phyloP scores from a whole-genome alignment of 2,888 invertebrate species.

The Drosophila lutescens region DNA sequence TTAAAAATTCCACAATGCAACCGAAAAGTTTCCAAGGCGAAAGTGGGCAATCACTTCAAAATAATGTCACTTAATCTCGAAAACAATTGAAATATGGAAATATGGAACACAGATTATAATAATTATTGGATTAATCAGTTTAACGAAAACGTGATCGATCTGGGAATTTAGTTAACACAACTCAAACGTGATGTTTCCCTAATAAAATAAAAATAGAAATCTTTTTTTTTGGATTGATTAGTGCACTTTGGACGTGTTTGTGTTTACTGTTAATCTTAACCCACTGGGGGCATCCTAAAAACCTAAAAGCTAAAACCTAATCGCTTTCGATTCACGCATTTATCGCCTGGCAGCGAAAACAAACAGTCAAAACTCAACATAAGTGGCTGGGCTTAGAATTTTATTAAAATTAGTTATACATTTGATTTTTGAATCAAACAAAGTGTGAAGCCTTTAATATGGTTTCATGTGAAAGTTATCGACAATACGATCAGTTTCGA shows the following conservation, averaged over 20 bases:
- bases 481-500: background rate
- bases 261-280: slow-evolving; percentile 20
- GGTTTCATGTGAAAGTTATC: background rate
- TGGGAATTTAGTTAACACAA: background rate
- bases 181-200: background rate
- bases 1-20: slow-evolving; percentile 54
- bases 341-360: slow-evolving; percentile 20
- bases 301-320: background rate
- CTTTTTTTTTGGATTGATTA: background rate
- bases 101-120: background rate
- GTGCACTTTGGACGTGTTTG: slow-evolving; percentile 37
- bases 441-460: background rate
- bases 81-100: background rate
- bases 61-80: background rate
- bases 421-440: too few species aligned
- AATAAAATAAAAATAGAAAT: background rate
- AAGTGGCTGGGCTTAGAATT: too few species aligned
- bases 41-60: slow-evolving; percentile 16
- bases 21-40: slow-evolving; percentile 41
- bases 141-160: background rate
- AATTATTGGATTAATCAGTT: background rate
- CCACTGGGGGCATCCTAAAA: slow-evolving; percentile 5
- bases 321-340: slow-evolving; percentile 13
- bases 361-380: background rate
- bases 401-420: too few species aligned